Base-by-base conservation (phyloP, 2,113 vertebrate species). In the Camelus dromedarius region DNA sequence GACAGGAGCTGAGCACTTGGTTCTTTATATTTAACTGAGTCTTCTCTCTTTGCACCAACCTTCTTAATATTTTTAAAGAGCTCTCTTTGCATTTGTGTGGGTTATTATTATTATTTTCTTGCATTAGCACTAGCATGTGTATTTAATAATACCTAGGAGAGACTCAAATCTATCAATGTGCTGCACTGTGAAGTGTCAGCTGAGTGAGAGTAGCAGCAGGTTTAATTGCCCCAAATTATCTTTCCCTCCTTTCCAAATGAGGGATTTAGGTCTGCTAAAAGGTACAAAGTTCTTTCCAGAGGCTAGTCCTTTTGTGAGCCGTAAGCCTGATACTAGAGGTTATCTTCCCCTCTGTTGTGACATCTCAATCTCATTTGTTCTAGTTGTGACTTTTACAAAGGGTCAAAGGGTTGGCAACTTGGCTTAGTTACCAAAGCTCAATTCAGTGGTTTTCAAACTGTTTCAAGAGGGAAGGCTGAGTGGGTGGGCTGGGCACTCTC, bases 211-310 rank as follows among this genome's bases (percentile, higher is more conserved):
- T 7, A 91, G 12, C 72, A 86, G 35, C 6, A 77, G 35, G 69
- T 88, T 75, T 70, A 92, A 91, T 54, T 77, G 24, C n/a, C 30
- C 18, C 70, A 72, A 83, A 77, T 32, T 50, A 3, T 28, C 15
- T 79, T 4, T 62, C 14, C 10, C 22, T 67, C 22, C 22, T 93
- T 42, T 54, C 46, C 28, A 73, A 83, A 82, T 3, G 24, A 67
- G 18, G 24, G 24, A 91, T 70, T 76, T 64, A 46, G 67, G n/a
- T 38, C 30, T 84, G 35, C 46, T 89, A 67, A 72, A 58, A 82
- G 38, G 70, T 35, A 85, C 58, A 88, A 81, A 91, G 82, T 95
- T 91, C 85, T 90, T 42, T 77, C n/a, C 26, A 67, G 69, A 96
- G 75, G 9, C 62, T 58, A 77, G 19, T 24, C n/a, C 52, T 73